phyloP scores from a whole-genome alignment of 2,113 vertebrate species.

The Peromyscus polionotus region DNA sequence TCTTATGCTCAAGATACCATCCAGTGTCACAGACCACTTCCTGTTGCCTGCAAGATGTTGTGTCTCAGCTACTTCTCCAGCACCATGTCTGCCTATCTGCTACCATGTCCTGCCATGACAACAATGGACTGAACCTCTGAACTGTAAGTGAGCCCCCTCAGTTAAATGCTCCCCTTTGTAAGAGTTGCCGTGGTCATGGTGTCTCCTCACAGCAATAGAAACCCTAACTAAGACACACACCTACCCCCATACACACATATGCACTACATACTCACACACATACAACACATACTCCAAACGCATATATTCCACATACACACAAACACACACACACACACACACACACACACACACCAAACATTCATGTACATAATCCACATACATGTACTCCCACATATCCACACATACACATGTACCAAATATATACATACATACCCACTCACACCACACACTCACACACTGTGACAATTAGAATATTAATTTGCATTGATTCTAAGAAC shows the following conservation, averaged over 20 bases:
- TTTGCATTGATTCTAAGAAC: constrained; percentile 13
- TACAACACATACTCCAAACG: not conserved
- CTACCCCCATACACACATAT: not conserved
- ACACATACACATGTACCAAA: not conserved
- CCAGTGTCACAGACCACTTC: not conserved
- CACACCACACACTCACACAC: not conserved
- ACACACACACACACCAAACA: not conserved
- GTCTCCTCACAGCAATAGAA: not conserved
- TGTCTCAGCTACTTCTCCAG: not conserved
- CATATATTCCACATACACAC: not conserved
- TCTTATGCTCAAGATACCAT: not conserved
- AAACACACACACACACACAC: not conserved
- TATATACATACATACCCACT: not conserved
- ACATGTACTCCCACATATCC: not conserved
- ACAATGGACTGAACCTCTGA: not conserved
- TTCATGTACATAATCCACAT: not conserved
- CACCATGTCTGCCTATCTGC: not conserved
- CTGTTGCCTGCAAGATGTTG: not conserved
- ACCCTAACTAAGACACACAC: not conserved
- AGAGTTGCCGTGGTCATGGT: not conserved
- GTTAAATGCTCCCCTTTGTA: not conserved
- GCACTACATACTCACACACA: not conserved
- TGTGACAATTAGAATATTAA: constrained; percentile 11
- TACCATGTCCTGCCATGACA: not conserved
- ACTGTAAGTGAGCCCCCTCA: not conserved